A percentile compares a stretch with the other conserved stretches of the same genome.
Conservation (phyloP, 2,888 invertebrate genomes). For the Bimastos eiseni region DNA sequence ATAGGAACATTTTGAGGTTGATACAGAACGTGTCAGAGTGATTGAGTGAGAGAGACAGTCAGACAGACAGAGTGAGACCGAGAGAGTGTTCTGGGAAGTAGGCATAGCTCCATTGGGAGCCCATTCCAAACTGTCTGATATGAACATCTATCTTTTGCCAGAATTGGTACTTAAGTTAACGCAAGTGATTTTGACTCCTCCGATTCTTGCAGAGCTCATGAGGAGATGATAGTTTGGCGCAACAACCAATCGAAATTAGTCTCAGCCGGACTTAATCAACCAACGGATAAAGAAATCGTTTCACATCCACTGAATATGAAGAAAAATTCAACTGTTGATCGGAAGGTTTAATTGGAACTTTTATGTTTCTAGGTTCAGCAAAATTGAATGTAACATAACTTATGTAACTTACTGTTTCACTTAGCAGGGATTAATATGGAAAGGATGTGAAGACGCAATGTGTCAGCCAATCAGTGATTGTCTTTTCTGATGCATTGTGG, state of each 20-base stretch:
- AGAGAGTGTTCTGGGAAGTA: no score
- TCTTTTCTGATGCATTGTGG: no score
- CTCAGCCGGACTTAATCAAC: background rate
- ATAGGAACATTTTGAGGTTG: no score
- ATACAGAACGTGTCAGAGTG: no score
- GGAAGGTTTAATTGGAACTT: background rate
- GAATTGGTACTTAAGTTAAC: background rate
- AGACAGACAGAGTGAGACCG: no score
- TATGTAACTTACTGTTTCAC: background rate
- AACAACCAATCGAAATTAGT: slow-evolving; percentile 54
- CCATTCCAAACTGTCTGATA: no score
- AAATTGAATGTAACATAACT: background rate
- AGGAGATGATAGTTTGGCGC: slow-evolving; percentile 56
- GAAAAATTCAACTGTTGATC: background rate
- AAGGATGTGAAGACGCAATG: no score
- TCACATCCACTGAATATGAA: background rate
- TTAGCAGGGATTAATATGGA: no score
- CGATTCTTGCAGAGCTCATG: slow-evolving; percentile 50
- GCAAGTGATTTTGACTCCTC: background rate
- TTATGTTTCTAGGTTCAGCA: background rate
- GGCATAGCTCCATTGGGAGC: no score
- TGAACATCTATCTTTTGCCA: no score
- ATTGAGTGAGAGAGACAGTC: no score
- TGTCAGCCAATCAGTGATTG: no score
- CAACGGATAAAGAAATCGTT: background rate